A percentile compares a stretch with the other conserved stretches of the same genome.
Evolutionary conservation across 2,797 vertebrate species (phyloP).

Genomic region (Hybognathus amarus): DNA sequence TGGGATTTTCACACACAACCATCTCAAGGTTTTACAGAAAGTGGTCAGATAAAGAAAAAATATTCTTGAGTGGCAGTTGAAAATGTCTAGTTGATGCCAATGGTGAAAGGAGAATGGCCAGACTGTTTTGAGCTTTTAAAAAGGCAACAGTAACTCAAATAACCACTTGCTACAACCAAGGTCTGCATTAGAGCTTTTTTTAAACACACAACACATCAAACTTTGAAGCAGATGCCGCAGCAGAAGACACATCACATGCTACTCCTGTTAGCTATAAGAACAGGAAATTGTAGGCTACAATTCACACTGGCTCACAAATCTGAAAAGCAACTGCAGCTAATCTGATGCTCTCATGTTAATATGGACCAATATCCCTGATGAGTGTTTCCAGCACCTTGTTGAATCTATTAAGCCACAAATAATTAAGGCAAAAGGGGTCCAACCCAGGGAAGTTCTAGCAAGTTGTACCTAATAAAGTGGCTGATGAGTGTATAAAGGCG

Average conservation of each 20-base stretch:
- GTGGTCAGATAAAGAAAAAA: no score
- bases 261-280: background rate
- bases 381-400: background rate
- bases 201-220: background rate
- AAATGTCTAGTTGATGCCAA: no score
- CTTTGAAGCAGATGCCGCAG: background rate
- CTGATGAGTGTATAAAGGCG: background rate
- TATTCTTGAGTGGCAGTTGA: no score
- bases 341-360: constrained; percentile 62
- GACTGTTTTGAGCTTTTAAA: no score
- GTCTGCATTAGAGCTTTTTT: no score
- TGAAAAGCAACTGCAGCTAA: constrained; percentile 62
- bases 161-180: no score
- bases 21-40: no score
- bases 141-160: no score
- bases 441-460: background rate
- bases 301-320: constrained; percentile 53
- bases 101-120: no score
- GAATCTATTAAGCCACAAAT: background rate
- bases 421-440: background rate
- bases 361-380: background rate
- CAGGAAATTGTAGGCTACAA: background rate
- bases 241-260: background rate
- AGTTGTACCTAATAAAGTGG: background rate
- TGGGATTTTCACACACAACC: no score